These are phyloP conservation scores for Meloidogyne hapla DNA, from an alignment of 1,140 invertebrate genomes.

Conservation along the genomic window DNA sequence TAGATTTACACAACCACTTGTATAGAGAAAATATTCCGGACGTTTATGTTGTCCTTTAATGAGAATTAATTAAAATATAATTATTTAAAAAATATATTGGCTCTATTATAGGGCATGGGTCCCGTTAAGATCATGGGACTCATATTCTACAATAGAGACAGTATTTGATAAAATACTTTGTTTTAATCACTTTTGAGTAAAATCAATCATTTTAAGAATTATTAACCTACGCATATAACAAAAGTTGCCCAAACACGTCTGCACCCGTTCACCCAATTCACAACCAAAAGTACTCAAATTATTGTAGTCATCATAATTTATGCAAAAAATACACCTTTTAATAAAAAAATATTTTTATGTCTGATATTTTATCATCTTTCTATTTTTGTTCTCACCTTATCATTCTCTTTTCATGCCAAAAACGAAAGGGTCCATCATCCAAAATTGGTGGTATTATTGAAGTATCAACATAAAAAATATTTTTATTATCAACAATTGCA, in stretches of 20 bases:
- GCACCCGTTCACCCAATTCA: constrained; percentile 18
- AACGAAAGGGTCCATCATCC: background rate
- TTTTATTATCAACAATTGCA: background rate
- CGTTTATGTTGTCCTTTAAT: constrained; percentile 52
- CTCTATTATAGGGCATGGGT: too few species aligned
- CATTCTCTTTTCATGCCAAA: constrained; percentile 1
- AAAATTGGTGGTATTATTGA: background rate
- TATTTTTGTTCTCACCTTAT: background rate
- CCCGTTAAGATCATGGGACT: too few species aligned
- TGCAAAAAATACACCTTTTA: constrained; percentile 54
- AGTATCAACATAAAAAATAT: background rate
- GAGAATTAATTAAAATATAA: too few species aligned
- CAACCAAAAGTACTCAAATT: constrained; percentile 51
- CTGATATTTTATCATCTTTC: background rate
- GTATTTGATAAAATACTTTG: too few species aligned
- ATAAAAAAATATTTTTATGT: background rate
- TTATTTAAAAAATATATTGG: too few species aligned
- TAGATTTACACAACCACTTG: constrained; percentile 52
- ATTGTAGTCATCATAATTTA: constrained; percentile 55
- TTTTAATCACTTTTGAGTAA: too few species aligned
- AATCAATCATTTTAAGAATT: too few species aligned
- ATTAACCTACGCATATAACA: constrained; percentile 51
- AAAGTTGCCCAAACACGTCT: constrained; percentile 48
- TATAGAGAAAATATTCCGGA: constrained; percentile 53
- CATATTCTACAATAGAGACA: too few species aligned